Evolutionary conservation across 2,113 vertebrate genomes (phyloP).

Genomic region (Heterochromis multidens): DNA sequence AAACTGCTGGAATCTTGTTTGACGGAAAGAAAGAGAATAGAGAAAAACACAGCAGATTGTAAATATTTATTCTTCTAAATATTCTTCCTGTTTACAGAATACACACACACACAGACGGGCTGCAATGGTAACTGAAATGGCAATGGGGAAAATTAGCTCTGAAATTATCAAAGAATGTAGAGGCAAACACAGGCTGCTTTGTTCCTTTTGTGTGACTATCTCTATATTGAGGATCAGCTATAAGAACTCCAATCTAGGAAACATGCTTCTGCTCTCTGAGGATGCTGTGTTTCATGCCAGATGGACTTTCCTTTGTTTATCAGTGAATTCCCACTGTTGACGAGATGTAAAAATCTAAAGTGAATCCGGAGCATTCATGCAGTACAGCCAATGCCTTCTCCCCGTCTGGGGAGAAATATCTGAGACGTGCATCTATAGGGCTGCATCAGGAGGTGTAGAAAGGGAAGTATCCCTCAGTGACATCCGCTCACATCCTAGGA

Average conservation of each 20-base stretch:
- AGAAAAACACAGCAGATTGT: slow-evolving; percentile 68
- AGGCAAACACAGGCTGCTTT: slow-evolving; percentile 39
- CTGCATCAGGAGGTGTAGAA: slow-evolving; percentile 8
- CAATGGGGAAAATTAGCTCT: slow-evolving; percentile 53
- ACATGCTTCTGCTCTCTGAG: slow-evolving; percentile 29
- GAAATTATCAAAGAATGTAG: slow-evolving; percentile 52
- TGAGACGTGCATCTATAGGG: slow-evolving; percentile 35
- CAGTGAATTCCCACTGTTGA: slow-evolving; percentile 46
- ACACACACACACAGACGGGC: slow-evolving; percentile 37
- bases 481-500: slow-evolving; percentile 54
- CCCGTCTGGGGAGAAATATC: slow-evolving; percentile 45
- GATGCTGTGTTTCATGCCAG: slow-evolving; percentile 28
- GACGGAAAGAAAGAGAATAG: slow-evolving; percentile 2
- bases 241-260: slow-evolving; percentile 47
- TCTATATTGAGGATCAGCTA: slow-evolving; percentile 38
- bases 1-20: slow-evolving; percentile 64
- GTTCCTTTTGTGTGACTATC: slow-evolving; percentile 52
- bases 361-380: slow-evolving; percentile 19
- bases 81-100: slow-evolving; percentile 61
- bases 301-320: slow-evolving; percentile 58
- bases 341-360: slow-evolving; percentile 49
- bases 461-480: slow-evolving; percentile 46
- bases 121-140: slow-evolving; percentile 39
- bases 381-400: neutral
- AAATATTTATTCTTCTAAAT: slow-evolving; percentile 77